phyloP scores from a whole-genome alignment of 37 sponge, comb jelly and placozoan genomes.

The Spongia lamella region DNA sequence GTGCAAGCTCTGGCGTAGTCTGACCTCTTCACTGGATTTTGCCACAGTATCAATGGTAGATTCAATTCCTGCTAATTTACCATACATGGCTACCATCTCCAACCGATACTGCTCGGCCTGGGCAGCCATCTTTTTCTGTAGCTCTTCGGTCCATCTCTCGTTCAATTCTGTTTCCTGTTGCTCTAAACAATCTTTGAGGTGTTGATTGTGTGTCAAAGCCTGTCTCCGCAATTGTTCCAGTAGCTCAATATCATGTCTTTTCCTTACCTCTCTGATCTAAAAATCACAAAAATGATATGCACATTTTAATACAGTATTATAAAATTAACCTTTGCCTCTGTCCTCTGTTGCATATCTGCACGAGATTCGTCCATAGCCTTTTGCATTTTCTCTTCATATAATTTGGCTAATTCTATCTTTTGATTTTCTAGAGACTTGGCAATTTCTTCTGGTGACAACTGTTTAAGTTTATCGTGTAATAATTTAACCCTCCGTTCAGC shows the following conservation, averaged over 20 bases:
- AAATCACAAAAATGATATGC: not conserved
- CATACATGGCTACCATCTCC: constrained; percentile 42
- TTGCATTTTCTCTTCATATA: too few relatives aligned
- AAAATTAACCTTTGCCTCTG: too few relatives aligned
- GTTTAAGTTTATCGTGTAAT: too few relatives aligned
- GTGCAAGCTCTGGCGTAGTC: constrained; percentile 44
- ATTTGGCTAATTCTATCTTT: too few relatives aligned
- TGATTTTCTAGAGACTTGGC: too few relatives aligned
- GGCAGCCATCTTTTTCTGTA: constrained; percentile 25
- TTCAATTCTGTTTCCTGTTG: constrained; percentile 39
- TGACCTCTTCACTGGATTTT: constrained; percentile 36
- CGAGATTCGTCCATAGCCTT: too few relatives aligned
- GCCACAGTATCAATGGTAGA: constrained; percentile 66
- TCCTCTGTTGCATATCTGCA: too few relatives aligned
- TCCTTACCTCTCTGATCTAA: constrained; percentile 24
- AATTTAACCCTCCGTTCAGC: too few relatives aligned
- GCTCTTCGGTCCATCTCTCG: constrained; percentile 26
- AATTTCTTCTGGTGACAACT: too few relatives aligned
- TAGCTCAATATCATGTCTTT: constrained; percentile 31
- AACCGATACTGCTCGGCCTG: constrained; percentile 40
- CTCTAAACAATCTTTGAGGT: constrained; percentile 31
- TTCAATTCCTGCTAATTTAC: constrained; percentile 65
- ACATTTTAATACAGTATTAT: too few relatives aligned
- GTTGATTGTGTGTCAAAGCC: constrained; percentile 31
- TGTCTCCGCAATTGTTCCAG: constrained; percentile 61